These are phyloP conservation scores for Papilio dardanus DNA, from an alignment of 1,140 invertebrate species.

Conservation along the genomic window DNA sequence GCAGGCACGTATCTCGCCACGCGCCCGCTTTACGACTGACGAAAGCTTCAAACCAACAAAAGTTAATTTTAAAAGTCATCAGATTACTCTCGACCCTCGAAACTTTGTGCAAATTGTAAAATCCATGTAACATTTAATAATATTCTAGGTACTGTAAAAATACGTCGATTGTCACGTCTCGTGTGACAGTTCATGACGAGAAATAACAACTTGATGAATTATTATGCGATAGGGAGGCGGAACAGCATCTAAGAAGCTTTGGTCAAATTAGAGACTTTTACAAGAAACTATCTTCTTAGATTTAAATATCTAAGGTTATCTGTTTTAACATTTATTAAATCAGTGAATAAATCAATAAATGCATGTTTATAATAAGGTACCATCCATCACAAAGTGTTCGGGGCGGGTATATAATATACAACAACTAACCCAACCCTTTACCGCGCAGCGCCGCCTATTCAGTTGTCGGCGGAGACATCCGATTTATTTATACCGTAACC, in stretches of 20 bases:
- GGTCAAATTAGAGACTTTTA: neutral
- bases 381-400: conserved; percentile 40
- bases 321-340: no score
- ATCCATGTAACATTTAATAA: conserved; percentile 9
- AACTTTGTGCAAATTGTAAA: conserved; percentile 53
- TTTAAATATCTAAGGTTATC: neutral
- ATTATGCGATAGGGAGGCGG: neutral
- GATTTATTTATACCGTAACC: conserved; percentile 74
- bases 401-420: conserved; percentile 33
- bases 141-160: neutral
- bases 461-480: conserved; percentile 42
- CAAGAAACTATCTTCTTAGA: neutral
- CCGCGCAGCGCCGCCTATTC: conserved; percentile 59
- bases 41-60: conserved; percentile 62
- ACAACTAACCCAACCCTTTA: conserved; percentile 68
- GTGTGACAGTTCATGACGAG: neutral
- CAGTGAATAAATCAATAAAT: neutral
- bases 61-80: conserved; percentile 72
- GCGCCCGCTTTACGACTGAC: conserved; percentile 57
- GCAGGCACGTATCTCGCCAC: conserved; percentile 61
- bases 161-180: neutral
- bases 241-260: neutral
- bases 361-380: conserved; percentile 34
- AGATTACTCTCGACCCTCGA: conserved; percentile 60
- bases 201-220: neutral